Evolutionary conservation across 1,140 invertebrate species (phyloP).

Genomic region (Drosophila leontia): DNA sequence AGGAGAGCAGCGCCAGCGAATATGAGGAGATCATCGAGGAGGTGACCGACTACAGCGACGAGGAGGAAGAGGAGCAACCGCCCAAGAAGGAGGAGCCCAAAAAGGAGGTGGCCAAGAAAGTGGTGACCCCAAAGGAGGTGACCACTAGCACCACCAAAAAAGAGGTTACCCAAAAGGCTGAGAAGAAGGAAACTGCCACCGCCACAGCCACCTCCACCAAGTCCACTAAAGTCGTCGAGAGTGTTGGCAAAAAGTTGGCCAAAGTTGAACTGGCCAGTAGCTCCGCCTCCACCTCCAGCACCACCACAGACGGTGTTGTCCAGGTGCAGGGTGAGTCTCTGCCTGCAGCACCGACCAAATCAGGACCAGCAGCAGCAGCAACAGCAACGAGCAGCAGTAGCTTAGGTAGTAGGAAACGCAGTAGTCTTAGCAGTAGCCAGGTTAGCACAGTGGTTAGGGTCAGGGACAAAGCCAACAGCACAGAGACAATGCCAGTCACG

Average conservation of each 20-base stretch:
- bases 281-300: conserved; percentile 9
- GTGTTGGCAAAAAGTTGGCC: conserved; percentile 85
- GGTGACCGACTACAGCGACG: conserved; percentile 77
- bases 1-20: conserved; percentile 82
- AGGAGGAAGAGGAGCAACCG: conserved; percentile 58
- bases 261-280: conserved; percentile 64
- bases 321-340: conserved; percentile 74
- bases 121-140: conserved; percentile 29
- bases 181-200: conserved; percentile 45
- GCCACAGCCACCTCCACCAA: conserved; percentile 85
- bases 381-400: conserved; percentile 40
- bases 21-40: conserved; percentile 84
- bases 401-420: conserved; percentile 55
- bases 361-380: conserved; percentile 36
- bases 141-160: conserved; percentile 30
- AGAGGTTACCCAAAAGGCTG: conserved; percentile 41
- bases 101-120: conserved; percentile 22
- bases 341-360: conserved; percentile 31
- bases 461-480: conserved; percentile 28
- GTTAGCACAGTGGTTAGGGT: conserved; percentile 61
- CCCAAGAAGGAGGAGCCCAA: conserved; percentile 15
- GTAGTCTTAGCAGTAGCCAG: conserved; percentile 64
- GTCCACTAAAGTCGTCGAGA: conserved; percentile 87
- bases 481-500: conserved; percentile 29
- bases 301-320: conserved; percentile 32